phyloP scores from a whole-genome alignment of 2,113 vertebrate species.

The Rhinopomastus cyanomelas region DNA sequence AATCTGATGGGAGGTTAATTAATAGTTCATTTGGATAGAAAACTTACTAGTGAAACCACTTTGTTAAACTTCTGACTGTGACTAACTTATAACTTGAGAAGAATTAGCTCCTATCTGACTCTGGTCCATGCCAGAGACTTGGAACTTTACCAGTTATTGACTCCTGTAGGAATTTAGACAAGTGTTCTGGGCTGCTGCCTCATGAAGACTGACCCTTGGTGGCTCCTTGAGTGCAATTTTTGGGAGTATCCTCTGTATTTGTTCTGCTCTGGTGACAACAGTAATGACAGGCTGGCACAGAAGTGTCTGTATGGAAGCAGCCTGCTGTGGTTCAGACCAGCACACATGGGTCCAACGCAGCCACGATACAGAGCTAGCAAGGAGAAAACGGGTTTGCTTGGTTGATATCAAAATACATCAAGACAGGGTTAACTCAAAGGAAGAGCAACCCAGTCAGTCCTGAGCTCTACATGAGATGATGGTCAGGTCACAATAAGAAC shows the following conservation, averaged over 20 bases:
- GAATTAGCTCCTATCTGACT: constrained; percentile 35
- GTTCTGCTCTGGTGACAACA: background rate
- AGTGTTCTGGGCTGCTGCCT: background rate
- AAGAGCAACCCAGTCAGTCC: background rate
- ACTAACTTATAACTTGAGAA: constrained; percentile 30
- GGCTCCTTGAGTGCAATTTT: fast-evolving
- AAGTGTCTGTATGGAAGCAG: background rate
- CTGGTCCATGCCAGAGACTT: background rate
- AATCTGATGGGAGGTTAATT: constrained; percentile 23
- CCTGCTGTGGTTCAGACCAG: background rate
- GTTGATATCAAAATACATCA: background rate
- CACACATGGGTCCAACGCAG: fast-evolving
- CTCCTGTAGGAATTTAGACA: background rate
- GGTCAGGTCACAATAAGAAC: background rate
- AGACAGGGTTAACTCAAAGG: background rate
- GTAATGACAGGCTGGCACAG: fast-evolving
- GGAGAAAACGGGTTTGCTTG: background rate
- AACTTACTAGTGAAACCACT: constrained; percentile 3
- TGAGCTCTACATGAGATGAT: background rate
- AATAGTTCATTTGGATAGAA: constrained; percentile 51
- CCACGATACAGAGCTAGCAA: background rate
- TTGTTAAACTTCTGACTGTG: constrained; percentile 32
- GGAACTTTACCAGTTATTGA: constrained; percentile 3
- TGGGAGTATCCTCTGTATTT: background rate
- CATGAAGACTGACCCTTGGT: background rate